These are phyloP conservation scores for Craterocephalus amniculus DNA, from an alignment of 2,797 vertebrate genomes.

Conservation along the genomic window DNA sequence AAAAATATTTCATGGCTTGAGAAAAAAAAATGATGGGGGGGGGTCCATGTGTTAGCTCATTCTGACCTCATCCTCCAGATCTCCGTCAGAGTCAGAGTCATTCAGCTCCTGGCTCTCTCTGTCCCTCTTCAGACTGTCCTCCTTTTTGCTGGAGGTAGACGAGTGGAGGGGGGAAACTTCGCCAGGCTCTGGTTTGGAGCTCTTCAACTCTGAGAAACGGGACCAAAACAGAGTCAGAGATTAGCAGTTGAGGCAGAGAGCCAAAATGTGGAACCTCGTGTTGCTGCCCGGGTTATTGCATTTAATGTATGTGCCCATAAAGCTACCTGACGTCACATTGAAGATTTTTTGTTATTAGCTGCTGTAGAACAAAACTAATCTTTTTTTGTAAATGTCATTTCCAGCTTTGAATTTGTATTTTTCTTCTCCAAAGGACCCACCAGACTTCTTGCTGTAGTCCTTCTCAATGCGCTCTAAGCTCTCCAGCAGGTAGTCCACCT, in stretches of 20 bases:
- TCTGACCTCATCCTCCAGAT: constrained; percentile 82
- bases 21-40: too few species aligned
- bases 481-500: constrained; percentile 90
- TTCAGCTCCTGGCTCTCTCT: constrained; percentile 79
- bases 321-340: background rate
- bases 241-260: background rate
- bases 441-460: constrained; percentile 87
- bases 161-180: constrained; percentile 80
- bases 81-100: constrained; percentile 88
- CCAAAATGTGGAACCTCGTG: too few species aligned
- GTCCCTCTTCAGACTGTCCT: constrained; percentile 82
- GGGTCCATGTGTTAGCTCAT: too few species aligned
- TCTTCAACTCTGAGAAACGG: constrained; percentile 78
- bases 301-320: too few species aligned
- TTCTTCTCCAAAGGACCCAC: constrained; percentile 48
- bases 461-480: constrained; percentile 90
- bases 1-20: background rate
- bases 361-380: too few species aligned
- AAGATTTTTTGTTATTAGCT: background rate
- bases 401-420: background rate
- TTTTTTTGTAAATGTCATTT: background rate
- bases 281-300: background rate
- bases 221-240: background rate
- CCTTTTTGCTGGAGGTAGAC: constrained; percentile 80
- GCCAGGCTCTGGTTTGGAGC: constrained; percentile 81